Evolutionary conservation across 2,113 vertebrate genomes (phyloP).

Genomic region (Lepus timidus): DNA sequence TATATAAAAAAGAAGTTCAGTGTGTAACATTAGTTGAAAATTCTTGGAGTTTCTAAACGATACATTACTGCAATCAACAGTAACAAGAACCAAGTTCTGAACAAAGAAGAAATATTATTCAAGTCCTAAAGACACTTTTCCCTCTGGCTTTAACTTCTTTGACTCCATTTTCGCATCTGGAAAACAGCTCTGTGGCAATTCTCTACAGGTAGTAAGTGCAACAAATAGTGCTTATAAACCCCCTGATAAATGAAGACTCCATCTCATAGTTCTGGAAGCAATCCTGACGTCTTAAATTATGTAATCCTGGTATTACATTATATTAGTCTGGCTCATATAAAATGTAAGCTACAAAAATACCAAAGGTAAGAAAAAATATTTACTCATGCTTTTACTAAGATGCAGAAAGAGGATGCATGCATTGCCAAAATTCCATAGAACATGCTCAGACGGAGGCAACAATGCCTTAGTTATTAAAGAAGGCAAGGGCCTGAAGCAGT

Average conservation of each 20-base stretch:
- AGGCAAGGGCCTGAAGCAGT: conserved; percentile 72
- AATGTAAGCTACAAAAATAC: conserved; percentile 75
- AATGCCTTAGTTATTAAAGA: conserved; percentile 67
- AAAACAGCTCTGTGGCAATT: conserved; percentile 60
- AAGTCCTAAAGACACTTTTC: background rate
- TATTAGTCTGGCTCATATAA: conserved; percentile 78
- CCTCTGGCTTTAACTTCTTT: conserved; percentile 52
- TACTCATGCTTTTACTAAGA: conserved; percentile 69
- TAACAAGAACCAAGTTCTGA: conserved; percentile 48
- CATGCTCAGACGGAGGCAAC: conserved; percentile 56
- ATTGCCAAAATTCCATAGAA: conserved; percentile 70
- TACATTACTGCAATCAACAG: conserved; percentile 44
- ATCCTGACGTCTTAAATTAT: conserved; percentile 71
- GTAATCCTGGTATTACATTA: conserved; percentile 65
- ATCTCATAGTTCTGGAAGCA: conserved; percentile 72
- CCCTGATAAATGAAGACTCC: conserved; percentile 62
- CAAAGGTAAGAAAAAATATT: conserved; percentile 77
- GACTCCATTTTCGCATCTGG: conserved; percentile 61
- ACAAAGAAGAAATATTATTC: conserved; percentile 43
- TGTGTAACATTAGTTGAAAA: conserved; percentile 33
- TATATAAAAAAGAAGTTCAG: conserved; percentile 22
- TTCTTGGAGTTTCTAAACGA: conserved; percentile 59
- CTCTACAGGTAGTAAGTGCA: conserved; percentile 43
- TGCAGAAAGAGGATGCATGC: conserved; percentile 64
- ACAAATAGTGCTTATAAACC: conserved; percentile 55